Evolutionary conservation across 2,113 vertebrate genomes (phyloP).

Genomic region (Trachemys scripta): DNA sequence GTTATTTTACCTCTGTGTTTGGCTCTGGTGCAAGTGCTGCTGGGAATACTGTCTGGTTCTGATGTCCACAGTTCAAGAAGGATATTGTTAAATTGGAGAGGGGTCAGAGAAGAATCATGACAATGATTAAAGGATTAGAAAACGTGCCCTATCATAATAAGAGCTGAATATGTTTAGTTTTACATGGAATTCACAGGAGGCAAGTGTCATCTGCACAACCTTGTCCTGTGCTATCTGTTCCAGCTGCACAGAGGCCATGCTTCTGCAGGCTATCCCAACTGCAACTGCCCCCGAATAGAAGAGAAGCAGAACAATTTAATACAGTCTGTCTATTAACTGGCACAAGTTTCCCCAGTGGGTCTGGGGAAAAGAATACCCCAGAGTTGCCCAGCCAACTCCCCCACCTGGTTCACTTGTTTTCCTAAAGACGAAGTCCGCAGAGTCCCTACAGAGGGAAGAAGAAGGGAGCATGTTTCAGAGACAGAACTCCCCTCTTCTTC

Average conservation of each 20-base stretch:
- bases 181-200: neutral
- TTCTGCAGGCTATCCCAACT: neutral
- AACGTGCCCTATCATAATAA: neutral
- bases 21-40: neutral
- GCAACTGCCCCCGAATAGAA: fast-evolving
- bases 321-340: neutral
- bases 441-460: neutral
- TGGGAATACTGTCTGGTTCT: neutral
- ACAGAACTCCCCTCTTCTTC: neutral
- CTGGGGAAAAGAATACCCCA: fast-evolving
- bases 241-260: neutral
- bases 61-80: neutral
- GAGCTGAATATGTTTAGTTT: neutral
- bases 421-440: neutral
- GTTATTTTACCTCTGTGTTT: neutral
- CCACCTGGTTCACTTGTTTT: neutral
- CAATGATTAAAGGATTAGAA: neutral
- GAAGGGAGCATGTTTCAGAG: fast-evolving
- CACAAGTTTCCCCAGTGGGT: fast-evolving
- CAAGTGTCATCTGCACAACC: neutral
- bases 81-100: neutral
- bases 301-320: fast-evolving
- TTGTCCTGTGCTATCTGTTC: neutral
- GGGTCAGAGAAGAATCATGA: neutral
- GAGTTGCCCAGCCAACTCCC: fast-evolving